phyloP scores from a whole-genome alignment of 2,113 vertebrate genomes.

The Ammospiza nelsoni region DNA sequence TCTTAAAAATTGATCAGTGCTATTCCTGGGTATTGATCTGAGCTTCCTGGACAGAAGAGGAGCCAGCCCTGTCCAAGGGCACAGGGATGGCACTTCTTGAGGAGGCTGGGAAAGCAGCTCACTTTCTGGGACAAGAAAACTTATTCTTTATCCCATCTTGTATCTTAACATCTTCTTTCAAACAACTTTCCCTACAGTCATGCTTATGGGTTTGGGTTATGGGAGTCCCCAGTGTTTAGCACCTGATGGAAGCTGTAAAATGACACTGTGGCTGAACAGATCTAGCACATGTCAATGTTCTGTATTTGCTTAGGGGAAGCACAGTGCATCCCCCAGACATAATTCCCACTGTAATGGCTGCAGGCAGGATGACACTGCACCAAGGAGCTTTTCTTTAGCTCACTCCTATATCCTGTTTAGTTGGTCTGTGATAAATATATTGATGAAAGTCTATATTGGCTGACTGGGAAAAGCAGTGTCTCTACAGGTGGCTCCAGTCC shows the following conservation, averaged over 20 bases:
- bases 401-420: background rate
- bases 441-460: background rate
- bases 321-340: background rate
- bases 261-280: background rate
- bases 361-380: background rate
- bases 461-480: background rate
- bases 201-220: background rate
- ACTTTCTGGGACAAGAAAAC: background rate
- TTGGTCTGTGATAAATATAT: background rate
- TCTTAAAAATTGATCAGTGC: conserved; percentile 13
- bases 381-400: background rate
- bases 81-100: background rate
- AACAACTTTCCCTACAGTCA: background rate
- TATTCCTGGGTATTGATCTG: conserved; percentile 5
- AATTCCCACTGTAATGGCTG: background rate
- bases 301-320: background rate
- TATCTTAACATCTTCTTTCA: background rate
- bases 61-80: background rate
- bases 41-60: background rate
- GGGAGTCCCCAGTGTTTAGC: background rate
- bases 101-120: background rate
- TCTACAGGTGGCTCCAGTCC: background rate
- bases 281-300: background rate
- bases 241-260: background rate
- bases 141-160: background rate